Evolutionary conservation across 1,140 invertebrate genomes (phyloP).

Genomic region (Brachionus sp.): DNA sequence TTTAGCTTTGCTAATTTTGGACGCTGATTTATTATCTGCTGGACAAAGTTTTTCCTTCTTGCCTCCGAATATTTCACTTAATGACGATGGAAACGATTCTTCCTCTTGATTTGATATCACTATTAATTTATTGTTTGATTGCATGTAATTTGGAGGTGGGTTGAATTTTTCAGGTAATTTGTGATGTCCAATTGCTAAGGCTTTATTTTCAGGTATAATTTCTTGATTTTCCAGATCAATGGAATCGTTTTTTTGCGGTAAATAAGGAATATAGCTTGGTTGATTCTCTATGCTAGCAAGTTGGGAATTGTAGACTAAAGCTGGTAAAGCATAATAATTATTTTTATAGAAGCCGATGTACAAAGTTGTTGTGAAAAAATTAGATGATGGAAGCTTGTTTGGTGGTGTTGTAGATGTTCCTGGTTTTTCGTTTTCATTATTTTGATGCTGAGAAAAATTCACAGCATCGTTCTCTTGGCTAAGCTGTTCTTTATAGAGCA

Average conservation of each 20-base stretch:
- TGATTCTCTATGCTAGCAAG: background rate
- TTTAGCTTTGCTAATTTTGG: conserved; percentile 1
- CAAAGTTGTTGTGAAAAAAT: conserved; percentile 71
- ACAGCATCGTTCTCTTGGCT: conserved; percentile 51
- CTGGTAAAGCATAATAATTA: conserved; percentile 83
- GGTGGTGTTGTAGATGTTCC: background rate
- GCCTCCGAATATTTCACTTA: background rate
- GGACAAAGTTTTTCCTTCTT: background rate
- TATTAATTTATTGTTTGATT: conserved; percentile 38
- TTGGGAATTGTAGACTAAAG: conserved; percentile 60
- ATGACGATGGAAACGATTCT: background rate
- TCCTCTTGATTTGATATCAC: conserved; percentile 20
- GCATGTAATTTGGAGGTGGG: conserved; percentile 25
- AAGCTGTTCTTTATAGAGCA: conserved; percentile 53
- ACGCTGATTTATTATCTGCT: background rate
- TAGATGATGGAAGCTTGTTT: conserved; percentile 16
- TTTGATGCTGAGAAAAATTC: conserved; percentile 53
- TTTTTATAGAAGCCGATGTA: conserved; percentile 85
- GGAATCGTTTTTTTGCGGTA: conserved; percentile 1
- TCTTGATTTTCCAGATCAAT: background rate
- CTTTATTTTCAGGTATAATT: conserved; percentile 48
- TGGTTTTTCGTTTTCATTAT: background rate
- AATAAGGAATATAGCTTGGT: background rate
- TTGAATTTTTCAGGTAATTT: conserved; percentile 40
- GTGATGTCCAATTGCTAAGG: background rate